These are phyloP conservation scores for Euplagia quadripunctaria DNA, from an alignment of 2,888 invertebrate genomes.

Conservation along the genomic window DNA sequence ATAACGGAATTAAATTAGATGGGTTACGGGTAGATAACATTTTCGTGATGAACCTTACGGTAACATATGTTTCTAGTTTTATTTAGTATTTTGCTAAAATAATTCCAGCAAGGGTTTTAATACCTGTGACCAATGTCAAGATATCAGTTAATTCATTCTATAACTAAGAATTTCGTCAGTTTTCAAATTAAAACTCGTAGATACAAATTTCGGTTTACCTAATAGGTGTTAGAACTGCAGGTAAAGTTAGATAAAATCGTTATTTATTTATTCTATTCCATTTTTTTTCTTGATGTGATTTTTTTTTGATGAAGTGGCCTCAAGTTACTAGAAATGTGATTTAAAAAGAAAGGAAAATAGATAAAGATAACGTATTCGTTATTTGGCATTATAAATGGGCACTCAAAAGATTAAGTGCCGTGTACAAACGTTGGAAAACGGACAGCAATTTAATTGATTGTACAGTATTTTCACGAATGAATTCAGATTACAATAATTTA, in stretches of 20 bases:
- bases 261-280: neutral
- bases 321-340: neutral
- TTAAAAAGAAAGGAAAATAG: neutral
- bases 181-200: no score
- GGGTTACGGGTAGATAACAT: constrained; percentile 5
- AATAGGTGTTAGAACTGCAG: neutral
- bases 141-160: neutral
- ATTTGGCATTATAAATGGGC: constrained; percentile 27
- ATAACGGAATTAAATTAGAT: constrained; percentile 32
- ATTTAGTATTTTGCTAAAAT: neutral
- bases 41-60: neutral
- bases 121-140: neutral
- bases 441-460: neutral
- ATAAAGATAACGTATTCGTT: constrained; percentile 18
- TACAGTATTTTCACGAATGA: neutral
- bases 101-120: neutral
- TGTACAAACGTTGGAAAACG: constrained; percentile 7
- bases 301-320: neutral
- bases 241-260: neutral
- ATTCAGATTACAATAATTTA: neutral
- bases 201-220: neutral
- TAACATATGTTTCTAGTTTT: neutral
- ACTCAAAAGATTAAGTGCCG: constrained; percentile 45
- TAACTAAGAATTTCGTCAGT: neutral
- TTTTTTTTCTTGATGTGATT: neutral